phyloP scores from a whole-genome alignment of 2,888 invertebrate genomes.

The Orthosia gothica region DNA sequence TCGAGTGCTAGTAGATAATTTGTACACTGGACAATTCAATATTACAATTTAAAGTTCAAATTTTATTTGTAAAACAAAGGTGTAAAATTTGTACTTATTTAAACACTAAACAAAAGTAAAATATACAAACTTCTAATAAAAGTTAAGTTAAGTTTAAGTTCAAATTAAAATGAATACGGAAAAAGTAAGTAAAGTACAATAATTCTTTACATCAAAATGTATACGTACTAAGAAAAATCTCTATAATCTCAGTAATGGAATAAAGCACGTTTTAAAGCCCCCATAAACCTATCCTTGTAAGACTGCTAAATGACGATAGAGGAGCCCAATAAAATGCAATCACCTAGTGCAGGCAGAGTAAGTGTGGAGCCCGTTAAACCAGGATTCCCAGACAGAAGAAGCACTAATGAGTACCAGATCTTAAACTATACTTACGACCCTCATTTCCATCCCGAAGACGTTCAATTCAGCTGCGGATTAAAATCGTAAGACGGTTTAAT shows the following conservation, averaged over 20 bases:
- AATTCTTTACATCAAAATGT: background rate
- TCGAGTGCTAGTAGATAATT: too few species aligned
- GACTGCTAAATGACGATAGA: constrained; percentile 7
- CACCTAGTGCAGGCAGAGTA: background rate
- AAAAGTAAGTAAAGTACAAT: background rate
- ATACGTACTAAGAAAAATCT: background rate
- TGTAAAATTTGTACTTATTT: too few species aligned
- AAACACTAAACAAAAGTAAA: too few species aligned
- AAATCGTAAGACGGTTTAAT: constrained; percentile 82
- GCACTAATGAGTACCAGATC: constrained; percentile 57
- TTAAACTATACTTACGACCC: constrained; percentile 56
- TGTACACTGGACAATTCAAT: too few species aligned
- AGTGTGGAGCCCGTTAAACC: constrained; percentile 7
- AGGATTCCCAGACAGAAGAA: constrained; percentile 44
- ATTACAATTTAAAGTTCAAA: too few species aligned
- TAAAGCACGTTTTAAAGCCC: background rate
- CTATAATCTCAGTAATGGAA: background rate
- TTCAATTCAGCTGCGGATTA: constrained; percentile 73
- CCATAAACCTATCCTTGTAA: constrained; percentile 5
- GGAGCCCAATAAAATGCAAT: constrained; percentile 43
- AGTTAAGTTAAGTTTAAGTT: too few species aligned
- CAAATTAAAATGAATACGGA: too few species aligned
- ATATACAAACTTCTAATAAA: too few species aligned
- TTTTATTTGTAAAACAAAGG: too few species aligned
- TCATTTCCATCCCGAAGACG: constrained; percentile 61